Conservation (phyloP, 2,888 invertebrate genomes). For the Phengaris arion region DNA sequence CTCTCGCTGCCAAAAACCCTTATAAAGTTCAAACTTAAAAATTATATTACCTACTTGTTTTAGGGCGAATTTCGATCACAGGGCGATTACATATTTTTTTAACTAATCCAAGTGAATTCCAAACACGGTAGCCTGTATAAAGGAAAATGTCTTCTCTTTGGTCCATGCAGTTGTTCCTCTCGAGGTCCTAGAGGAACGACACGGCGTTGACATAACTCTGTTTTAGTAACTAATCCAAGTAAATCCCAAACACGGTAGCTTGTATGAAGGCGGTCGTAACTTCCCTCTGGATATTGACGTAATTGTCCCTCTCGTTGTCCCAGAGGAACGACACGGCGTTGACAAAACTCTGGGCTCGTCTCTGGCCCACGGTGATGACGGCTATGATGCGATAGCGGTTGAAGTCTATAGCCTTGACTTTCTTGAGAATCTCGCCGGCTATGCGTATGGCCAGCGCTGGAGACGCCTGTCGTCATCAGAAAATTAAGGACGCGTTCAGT, state of each 20-base stretch:
- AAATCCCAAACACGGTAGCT: constrained; percentile 61
- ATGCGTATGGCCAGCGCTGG: constrained; percentile 51
- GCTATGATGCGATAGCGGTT: constrained; percentile 60
- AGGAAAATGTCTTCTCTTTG: no score
- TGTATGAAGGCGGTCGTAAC: constrained; percentile 56
- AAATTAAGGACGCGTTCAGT: background rate
- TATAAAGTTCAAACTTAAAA: no score
- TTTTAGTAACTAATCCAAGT: constrained; percentile 50
- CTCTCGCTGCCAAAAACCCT: no score
- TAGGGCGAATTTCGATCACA: no score
- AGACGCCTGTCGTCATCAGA: constrained; percentile 41
- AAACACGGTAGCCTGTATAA: no score
- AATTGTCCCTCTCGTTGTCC: constrained; percentile 60
- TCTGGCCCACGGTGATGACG: constrained; percentile 62
- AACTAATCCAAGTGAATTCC: no score
- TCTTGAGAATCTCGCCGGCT: constrained; percentile 59
- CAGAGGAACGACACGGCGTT: constrained; percentile 66
- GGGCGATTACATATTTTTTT: no score
- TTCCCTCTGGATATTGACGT: constrained; percentile 52
- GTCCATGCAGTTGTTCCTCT: no score
- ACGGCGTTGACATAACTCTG: constrained; percentile 21
- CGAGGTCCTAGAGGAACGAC: no score
- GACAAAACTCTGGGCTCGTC: constrained; percentile 62
- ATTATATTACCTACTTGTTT: no score
- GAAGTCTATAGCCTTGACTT: constrained; percentile 53